These are phyloP conservation scores for Myrmophylax atrothorax DNA, from an alignment of 2,113 vertebrate species.

Conservation along the genomic window DNA sequence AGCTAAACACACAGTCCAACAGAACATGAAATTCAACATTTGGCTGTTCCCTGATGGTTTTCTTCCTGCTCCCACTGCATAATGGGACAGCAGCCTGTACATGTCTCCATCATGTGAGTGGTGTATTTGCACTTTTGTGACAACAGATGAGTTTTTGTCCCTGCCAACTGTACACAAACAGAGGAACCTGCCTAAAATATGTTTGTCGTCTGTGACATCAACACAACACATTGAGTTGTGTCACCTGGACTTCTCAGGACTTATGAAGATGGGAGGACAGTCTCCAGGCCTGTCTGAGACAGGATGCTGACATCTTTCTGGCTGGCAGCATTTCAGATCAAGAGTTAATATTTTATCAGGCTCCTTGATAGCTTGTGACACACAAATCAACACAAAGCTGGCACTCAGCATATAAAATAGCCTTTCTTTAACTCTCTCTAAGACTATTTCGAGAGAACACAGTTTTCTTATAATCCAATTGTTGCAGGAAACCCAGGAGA, in stretches of 20 bases:
- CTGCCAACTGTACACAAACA: background rate
- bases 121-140: background rate
- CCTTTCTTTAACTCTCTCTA: background rate
- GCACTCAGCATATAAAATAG: background rate
- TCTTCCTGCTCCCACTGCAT: background rate
- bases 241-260: background rate
- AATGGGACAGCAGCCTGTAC: background rate
- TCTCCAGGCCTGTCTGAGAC: background rate
- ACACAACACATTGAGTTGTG: background rate
- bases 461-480: background rate
- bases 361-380: background rate
- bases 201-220: background rate
- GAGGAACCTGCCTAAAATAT: background rate
- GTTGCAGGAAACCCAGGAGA: background rate
- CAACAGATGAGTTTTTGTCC: background rate
- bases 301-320: background rate
- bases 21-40: background rate
- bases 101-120: background rate
- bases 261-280: background rate
- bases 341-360: background rate
- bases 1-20: conserved; percentile 7
- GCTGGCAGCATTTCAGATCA: background rate
- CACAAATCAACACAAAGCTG: background rate
- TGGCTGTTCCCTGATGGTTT: background rate
- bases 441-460: background rate